These are phyloP conservation scores for Tiliacea aurago DNA, from an alignment of 2,888 invertebrate genomes.

Conservation along the genomic window DNA sequence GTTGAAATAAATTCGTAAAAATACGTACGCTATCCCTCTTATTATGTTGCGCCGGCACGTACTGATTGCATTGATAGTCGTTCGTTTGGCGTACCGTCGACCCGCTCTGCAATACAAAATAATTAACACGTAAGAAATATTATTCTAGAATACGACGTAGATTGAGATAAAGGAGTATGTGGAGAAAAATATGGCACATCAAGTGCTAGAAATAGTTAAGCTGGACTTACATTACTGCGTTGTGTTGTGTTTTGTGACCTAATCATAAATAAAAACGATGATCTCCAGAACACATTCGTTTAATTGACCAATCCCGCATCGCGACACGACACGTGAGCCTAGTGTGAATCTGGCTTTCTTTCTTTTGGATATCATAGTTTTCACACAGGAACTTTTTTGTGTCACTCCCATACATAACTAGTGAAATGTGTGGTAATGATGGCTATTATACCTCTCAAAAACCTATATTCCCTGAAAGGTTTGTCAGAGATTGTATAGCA, in stretches of 20 bases:
- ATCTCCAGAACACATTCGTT: neutral
- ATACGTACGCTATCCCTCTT: slow-evolving; percentile 88
- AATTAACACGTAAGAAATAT: neutral
- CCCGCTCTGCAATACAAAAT: slow-evolving; percentile 76
- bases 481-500: neutral
- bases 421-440: neutral
- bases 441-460: neutral
- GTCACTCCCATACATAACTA: neutral
- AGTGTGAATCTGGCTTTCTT: neutral
- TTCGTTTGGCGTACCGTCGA: slow-evolving; percentile 82
- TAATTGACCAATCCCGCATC: too few relatives aligned
- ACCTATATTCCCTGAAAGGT: neutral
- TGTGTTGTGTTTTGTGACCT: too few relatives aligned
- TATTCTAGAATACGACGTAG: neutral
- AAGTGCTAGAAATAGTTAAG: neutral
- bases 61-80: slow-evolving; percentile 89
- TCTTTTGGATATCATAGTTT: neutral
- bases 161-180: too few relatives aligned
- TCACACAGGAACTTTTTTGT: too few relatives aligned
- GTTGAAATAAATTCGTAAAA: neutral
- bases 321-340: neutral
- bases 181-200: too few relatives aligned
- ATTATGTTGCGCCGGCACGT: slow-evolving; percentile 84
- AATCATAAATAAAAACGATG: neutral
- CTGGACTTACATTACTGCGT: neutral